These are phyloP conservation scores for Gobiocypris rarus DNA, from an alignment of 2,113 vertebrate genomes.

Conservation along the genomic window DNA sequence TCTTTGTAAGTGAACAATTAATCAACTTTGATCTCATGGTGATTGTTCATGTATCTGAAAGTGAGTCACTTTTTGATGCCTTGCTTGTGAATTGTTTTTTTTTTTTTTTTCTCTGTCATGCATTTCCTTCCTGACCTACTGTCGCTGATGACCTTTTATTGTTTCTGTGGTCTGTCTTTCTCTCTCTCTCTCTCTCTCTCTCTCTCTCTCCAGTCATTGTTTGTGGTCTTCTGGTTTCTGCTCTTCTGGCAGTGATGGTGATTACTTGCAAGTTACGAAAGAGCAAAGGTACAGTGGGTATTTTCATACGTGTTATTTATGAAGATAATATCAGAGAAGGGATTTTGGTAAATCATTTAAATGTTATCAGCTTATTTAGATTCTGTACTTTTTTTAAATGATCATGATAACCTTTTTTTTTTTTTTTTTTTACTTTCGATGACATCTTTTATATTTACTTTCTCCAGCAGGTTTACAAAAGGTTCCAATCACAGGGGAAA, in stretches of 20 bases:
- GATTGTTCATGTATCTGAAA: neutral
- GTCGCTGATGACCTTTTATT: neutral
- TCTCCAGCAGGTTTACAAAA: slow-evolving; percentile 1
- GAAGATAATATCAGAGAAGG: neutral
- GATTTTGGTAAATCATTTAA: neutral
- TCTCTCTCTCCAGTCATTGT: neutral
- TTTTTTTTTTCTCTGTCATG: neutral
- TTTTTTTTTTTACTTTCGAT: neutral
- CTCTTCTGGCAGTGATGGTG: neutral
- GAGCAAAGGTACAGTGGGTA: slow-evolving; percentile 45
- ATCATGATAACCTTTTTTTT: neutral
- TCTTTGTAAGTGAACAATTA: neutral
- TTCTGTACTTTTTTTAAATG: neutral
- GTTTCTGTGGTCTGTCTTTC: neutral
- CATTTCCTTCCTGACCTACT: neutral
- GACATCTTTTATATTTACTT: neutral
- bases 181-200: neutral
- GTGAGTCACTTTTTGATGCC: neutral
- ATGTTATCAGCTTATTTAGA: neutral
- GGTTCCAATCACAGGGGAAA: neutral
- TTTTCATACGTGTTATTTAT: neutral
- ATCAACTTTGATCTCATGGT: neutral
- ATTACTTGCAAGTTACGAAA: slow-evolving; percentile 15
- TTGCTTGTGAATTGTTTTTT: neutral
- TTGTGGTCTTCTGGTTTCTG: slow-evolving; percentile 28